phyloP scores from a whole-genome alignment of 2,888 invertebrate genomes.

The Arenicola marina region DNA sequence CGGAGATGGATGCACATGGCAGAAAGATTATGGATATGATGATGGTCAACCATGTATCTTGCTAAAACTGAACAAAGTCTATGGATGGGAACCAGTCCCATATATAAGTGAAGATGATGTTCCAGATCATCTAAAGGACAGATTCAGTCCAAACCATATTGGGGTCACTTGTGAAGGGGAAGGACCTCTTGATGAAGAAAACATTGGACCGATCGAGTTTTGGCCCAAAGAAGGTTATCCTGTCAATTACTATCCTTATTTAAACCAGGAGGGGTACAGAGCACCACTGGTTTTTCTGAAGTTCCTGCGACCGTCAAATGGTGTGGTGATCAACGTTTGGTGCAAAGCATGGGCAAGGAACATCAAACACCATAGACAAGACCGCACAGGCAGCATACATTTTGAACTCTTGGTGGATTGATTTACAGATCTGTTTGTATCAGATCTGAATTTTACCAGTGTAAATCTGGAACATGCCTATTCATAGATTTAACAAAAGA shows the following conservation, averaged over 20 bases:
- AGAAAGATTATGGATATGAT: conserved; percentile 83
- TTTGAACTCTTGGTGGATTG: conserved; percentile 93
- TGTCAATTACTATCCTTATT: conserved; percentile 67
- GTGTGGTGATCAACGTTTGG: conserved; percentile 62
- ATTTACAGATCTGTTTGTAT: no score
- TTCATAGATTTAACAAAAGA: no score
- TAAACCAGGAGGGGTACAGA: conserved; percentile 62
- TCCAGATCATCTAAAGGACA: conserved; percentile 47
- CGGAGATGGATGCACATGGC: conserved; percentile 71
- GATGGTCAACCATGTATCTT: conserved; percentile 89
- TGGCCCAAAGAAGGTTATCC: conserved; percentile 66
- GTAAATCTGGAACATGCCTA: no score
- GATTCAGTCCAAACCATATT: conserved; percentile 65
- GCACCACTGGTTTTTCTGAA: conserved; percentile 62
- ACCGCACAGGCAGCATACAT: conserved; percentile 89
- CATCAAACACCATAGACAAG: conserved; percentile 77
- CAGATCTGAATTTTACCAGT: no score
- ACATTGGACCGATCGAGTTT: conserved; percentile 88
- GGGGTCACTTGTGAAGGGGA: conserved; percentile 95
- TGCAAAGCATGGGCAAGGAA: conserved; percentile 48
- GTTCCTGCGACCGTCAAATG: conserved; percentile 58
- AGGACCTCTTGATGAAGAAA: conserved; percentile 66
- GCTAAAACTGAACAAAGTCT: conserved; percentile 95
- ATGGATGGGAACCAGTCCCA: conserved; percentile 81
- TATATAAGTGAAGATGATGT: conserved; percentile 64